Conservation (phyloP, 2,797 vertebrate genomes). For the Sebastes minor region DNA sequence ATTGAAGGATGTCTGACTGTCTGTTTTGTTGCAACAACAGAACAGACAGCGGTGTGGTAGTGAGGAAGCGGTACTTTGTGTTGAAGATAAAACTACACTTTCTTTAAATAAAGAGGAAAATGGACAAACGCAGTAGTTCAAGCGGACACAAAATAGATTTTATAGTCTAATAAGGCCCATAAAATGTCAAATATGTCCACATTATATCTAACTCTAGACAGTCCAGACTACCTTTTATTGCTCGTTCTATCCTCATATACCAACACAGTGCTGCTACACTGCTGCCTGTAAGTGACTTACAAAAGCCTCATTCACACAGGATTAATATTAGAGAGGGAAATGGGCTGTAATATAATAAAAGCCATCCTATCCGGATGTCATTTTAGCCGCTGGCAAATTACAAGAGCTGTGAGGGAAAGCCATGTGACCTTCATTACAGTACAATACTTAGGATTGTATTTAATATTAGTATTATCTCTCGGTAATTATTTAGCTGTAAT, state of each 20-base stretch:
- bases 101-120: background rate
- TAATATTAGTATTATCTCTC: background rate
- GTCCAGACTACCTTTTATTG: background rate
- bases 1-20: background rate
- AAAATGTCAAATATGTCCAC: background rate
- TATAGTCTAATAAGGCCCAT: background rate
- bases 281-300: background rate
- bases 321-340: constrained; percentile 9
- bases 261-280: background rate
- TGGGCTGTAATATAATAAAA: constrained; percentile 9
- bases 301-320: constrained; percentile 27
- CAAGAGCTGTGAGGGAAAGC: background rate
- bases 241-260: background rate
- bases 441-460: background rate
- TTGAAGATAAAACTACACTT: background rate
- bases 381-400: constrained; percentile 6
- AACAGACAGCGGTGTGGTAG: background rate
- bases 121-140: background rate
- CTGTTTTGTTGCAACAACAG: background rate
- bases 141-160: background rate
- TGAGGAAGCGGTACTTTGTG: too few relatives aligned
- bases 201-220: background rate
- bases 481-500: background rate
- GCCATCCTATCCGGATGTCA: background rate
- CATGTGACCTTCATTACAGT: constrained; percentile 22